Percentiles rank a stretch among this genome's conserved stretches.
phyloP scores from a whole-genome alignment of 2,113 vertebrate genomes.

The Paralichthys olivaceus region DNA sequence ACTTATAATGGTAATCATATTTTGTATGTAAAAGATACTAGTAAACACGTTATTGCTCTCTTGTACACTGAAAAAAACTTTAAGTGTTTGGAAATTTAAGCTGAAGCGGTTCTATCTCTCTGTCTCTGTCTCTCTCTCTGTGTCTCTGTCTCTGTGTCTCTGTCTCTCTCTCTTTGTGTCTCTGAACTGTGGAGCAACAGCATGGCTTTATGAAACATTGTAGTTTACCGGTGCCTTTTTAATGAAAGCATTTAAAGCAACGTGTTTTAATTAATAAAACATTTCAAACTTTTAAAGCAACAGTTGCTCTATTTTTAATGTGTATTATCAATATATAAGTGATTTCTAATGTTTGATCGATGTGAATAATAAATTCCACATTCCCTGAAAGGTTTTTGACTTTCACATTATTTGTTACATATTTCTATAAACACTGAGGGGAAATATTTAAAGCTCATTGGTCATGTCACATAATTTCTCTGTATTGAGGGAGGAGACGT shows the following conservation, averaged over 20 bases:
- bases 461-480: neutral
- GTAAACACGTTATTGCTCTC: slow-evolving; percentile 45
- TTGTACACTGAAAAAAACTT: slow-evolving; percentile 41
- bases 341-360: slow-evolving; percentile 51
- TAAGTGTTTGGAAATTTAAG: slow-evolving; percentile 30
- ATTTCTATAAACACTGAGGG: too few species aligned
- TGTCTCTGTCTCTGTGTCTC: neutral
- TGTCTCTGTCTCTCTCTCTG: neutral
- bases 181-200: neutral
- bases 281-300: slow-evolving; percentile 46
- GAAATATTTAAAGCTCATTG: too few species aligned
- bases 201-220: slow-evolving; percentile 27
- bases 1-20: slow-evolving; percentile 60
- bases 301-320: slow-evolving; percentile 46
- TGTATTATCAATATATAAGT: slow-evolving; percentile 16
- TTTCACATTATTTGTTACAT: neutral
- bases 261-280: slow-evolving; percentile 66
- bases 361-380: slow-evolving; percentile 63
- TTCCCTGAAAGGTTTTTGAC: neutral
- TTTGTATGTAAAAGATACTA: slow-evolving; percentile 63
- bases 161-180: neutral
- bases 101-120: slow-evolving; percentile 74
- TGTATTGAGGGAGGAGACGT: slow-evolving; percentile 41
- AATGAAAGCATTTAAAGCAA: slow-evolving; percentile 52
- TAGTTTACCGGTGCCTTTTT: slow-evolving; percentile 76